phyloP scores from a whole-genome alignment of 2,113 vertebrate genomes.

The Tonatia bakeri region DNA sequence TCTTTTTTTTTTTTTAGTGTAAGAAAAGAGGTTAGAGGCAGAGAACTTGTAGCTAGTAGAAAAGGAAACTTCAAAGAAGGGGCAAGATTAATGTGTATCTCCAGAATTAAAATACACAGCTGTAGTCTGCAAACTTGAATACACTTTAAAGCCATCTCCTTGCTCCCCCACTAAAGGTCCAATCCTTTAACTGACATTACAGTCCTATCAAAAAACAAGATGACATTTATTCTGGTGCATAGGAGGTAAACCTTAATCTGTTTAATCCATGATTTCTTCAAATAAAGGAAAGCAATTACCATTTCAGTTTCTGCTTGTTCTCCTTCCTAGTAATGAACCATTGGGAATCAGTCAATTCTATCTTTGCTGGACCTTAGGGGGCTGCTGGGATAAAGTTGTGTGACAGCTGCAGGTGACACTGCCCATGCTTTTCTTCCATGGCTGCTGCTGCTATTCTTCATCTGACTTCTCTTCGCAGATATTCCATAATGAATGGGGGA shows the following conservation, averaged over 20 bases:
- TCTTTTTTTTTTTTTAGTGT: not conserved
- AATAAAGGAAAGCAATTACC: conserved; percentile 82
- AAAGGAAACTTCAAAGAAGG: conserved; percentile 27
- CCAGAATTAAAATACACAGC: conserved; percentile 47
- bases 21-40: not conserved
- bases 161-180: not conserved
- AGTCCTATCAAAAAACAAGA: conserved; percentile 67
- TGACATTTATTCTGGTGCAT: conserved; percentile 78
- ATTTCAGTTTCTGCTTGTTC: conserved; percentile 80
- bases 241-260: conserved; percentile 80
- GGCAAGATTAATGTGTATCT: not conserved
- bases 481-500: conserved; percentile 78
- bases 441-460: conserved; percentile 25
- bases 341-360: conserved; percentile 52
- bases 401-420: not conserved
- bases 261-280: conserved; percentile 82
- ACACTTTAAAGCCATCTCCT: not conserved
- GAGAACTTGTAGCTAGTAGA: not conserved
- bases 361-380: conserved; percentile 22
- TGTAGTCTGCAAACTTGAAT: conserved; percentile 1
- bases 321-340: conserved; percentile 69
- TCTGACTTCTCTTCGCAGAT: conserved; percentile 72
- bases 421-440: conserved; percentile 15
- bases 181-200: conserved; percentile 44
- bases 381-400: not conserved